These are phyloP conservation scores for Tenthredo amoena DNA, from an alignment of 2,888 invertebrate species.

Conservation along the genomic window DNA sequence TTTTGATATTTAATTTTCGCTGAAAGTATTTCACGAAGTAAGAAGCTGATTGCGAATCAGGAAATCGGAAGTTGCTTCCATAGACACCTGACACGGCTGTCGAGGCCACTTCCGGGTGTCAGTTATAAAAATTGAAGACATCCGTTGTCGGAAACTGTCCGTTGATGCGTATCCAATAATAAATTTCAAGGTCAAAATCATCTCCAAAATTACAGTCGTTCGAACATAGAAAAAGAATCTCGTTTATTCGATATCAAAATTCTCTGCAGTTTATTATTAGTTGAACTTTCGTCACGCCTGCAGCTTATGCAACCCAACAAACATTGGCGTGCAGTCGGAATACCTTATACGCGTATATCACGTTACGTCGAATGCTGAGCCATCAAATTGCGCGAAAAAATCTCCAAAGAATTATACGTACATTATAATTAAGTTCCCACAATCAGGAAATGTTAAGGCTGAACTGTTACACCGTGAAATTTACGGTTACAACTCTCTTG, in stretches of 20 bases:
- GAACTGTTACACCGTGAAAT: constrained; percentile 31
- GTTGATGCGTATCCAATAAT: constrained; percentile 9
- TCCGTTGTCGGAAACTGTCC: constrained; percentile 28
- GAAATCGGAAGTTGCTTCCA: constrained; percentile 38
- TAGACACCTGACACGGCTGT: constrained; percentile 38
- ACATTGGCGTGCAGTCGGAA: background rate
- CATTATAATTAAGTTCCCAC: constrained; percentile 30
- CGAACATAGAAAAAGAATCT: background rate
- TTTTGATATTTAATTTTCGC: background rate
- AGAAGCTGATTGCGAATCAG: background rate
- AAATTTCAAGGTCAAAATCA: background rate
- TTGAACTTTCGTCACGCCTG: constrained; percentile 15
- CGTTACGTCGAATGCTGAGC: background rate
- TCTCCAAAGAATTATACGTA: constrained; percentile 8
- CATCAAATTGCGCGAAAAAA: background rate
- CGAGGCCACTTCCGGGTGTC: constrained; percentile 39
- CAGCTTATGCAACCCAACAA: constrained; percentile 11
- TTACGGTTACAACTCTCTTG: constrained; percentile 35
- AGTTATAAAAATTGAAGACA: constrained; percentile 30
- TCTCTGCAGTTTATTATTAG: background rate
- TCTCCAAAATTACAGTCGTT: background rate
- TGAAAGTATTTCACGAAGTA: background rate
- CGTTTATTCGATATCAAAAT: background rate
- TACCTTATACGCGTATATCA: background rate
- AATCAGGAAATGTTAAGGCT: constrained; percentile 31